Conservation (phyloP, 2,113 vertebrate genomes). For the Turdus rufiventris region DNA sequence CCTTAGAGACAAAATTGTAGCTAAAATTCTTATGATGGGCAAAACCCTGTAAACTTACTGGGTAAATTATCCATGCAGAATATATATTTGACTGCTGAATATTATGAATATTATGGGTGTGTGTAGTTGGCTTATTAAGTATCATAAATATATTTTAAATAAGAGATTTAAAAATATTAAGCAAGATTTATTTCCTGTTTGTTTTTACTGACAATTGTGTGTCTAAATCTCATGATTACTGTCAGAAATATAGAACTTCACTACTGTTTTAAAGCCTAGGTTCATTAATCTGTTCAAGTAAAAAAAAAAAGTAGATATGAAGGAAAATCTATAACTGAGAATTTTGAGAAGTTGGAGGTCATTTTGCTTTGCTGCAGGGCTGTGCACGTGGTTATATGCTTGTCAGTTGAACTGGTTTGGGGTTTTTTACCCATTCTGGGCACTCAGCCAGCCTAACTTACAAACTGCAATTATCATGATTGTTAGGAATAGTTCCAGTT, state of each 20-base stretch:
- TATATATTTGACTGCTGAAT: neutral
- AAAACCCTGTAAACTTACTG: neutral
- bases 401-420: slow-evolving; percentile 8
- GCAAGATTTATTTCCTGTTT: neutral
- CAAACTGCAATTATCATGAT: slow-evolving; percentile 30
- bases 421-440: slow-evolving; percentile 20
- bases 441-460: slow-evolving; percentile 35
- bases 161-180: neutral
- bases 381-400: neutral
- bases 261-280: neutral
- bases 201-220: neutral
- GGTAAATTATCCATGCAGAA: neutral
- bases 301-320: neutral
- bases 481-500: slow-evolving; percentile 5
- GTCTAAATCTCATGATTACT: neutral
- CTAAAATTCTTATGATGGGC: neutral
- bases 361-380: neutral
- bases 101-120: neutral
- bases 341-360: neutral
- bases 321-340: neutral
- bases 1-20: neutral
- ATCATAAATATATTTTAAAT: neutral
- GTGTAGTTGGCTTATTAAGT: neutral
- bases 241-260: neutral
- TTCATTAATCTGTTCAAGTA: neutral